Conservation (phyloP, 2,113 vertebrate species). For the Syngnathus floridae region DNA sequence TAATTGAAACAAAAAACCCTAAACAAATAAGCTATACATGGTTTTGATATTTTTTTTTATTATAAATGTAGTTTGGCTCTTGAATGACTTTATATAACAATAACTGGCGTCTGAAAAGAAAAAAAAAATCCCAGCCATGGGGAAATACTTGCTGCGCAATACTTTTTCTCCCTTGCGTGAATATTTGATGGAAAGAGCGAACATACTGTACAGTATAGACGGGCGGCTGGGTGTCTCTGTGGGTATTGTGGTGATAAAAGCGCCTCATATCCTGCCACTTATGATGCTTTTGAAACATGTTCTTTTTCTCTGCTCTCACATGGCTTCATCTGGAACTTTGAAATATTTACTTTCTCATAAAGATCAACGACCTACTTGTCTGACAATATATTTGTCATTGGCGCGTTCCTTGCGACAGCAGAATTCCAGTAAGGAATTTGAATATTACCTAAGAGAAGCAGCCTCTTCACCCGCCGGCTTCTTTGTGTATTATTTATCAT, state of each 20-base stretch:
- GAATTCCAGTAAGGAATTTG: slow-evolving; percentile 44
- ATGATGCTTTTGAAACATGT: slow-evolving; percentile 39
- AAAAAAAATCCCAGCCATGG: slow-evolving; percentile 13
- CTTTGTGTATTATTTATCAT: slow-evolving; percentile 67
- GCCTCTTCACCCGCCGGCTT: slow-evolving; percentile 14
- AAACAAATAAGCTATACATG: too few species aligned
- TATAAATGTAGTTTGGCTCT: not conserved
- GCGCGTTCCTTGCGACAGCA: slow-evolving; percentile 22
- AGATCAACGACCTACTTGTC: slow-evolving; percentile 2
- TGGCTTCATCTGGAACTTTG: slow-evolving; percentile 20
- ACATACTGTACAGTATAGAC: slow-evolving; percentile 27
- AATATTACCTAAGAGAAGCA: slow-evolving; percentile 38
- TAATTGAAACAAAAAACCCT: not conserved
- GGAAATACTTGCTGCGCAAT: slow-evolving; percentile 36
- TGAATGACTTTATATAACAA: not conserved
- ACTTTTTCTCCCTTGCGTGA: slow-evolving; percentile 40
- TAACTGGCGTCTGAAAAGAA: slow-evolving; percentile 36
- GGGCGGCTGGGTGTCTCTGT: slow-evolving; percentile 21
- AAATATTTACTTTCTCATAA: slow-evolving; percentile 16
- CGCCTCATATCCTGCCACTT: slow-evolving; percentile 34
- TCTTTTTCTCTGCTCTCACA: slow-evolving; percentile 24
- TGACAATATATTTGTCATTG: slow-evolving; percentile 7
- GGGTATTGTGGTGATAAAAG: slow-evolving; percentile 50
- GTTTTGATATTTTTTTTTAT: not conserved
- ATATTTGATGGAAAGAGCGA: slow-evolving; percentile 61